Evolutionary conservation across 1,140 invertebrate genomes (phyloP), one percentile per base, ranked within the genome.

Genomic region (Cardiocondyla obscurior): DNA sequence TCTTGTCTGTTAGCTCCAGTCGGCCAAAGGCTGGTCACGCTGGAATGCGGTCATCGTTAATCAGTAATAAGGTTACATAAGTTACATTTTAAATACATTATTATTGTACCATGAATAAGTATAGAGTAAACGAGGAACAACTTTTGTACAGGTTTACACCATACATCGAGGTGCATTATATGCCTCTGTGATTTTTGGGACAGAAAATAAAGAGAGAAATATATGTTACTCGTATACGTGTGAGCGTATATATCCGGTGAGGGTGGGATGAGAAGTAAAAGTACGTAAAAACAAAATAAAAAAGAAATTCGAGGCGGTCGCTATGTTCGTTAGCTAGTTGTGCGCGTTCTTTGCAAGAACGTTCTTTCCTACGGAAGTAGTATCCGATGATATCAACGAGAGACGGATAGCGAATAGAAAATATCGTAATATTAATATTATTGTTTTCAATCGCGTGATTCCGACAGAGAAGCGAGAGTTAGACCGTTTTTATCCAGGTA

Each of bases 1-100:
- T 93, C 94, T 94, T 94, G 94, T 94, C 94, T 94, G 94, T 94
- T 94, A 94, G 94, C 94, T 94, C 93, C 93, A 90, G 90, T 94
- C 90, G 90, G 92, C 93, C 93, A 93, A 93, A 92, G 91, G 91
- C 91, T 94, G 92, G 93, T 92, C 91, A 91, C 88, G 92, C 93
- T 94, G 94, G 93, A 93, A 94, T 94, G 93, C 91, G 93, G 90
- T 90, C 90, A 86, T 94, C 92, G 93, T 94, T 94, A 94, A 94
- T 92, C 92, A 93, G 91, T 93, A 91, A 88, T 94, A 93, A 94
- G 92, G 91, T 90, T 94, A 93, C 89, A 93, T 94, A 92, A 93
- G 92, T 94, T 94, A 94, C 90, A 92, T 91, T 93, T 93, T 93
- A 93, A 94, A 92, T 92, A 92, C 91, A 93, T 93, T 93, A 94